Percentiles rank a stretch among this genome's conserved stretches.
Evolutionary conservation across 2,888 invertebrate species (phyloP).

Genomic region (Trilocha varians): DNA sequence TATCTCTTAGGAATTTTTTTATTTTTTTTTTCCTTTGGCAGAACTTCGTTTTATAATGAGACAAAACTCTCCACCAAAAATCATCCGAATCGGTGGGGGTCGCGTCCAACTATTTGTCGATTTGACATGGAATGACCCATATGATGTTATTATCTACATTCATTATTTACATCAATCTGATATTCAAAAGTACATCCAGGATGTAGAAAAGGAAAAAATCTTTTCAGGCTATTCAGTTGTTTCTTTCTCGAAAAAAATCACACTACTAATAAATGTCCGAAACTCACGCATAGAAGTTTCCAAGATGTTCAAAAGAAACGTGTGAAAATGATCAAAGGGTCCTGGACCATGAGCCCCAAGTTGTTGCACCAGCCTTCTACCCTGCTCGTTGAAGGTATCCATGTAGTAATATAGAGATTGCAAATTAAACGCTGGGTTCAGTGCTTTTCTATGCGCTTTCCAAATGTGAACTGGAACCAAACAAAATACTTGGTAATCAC

Average conservation of each 20-base stretch:
- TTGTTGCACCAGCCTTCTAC: too few relatives aligned
- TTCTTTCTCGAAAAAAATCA: background rate
- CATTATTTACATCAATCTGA: background rate
- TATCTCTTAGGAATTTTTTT: too few relatives aligned
- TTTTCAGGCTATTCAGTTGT: background rate
- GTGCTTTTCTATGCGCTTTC: slow-evolving; percentile 24
- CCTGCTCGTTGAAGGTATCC: slow-evolving; percentile 23
- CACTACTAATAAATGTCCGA: background rate
- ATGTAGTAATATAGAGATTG: slow-evolving; percentile 20
- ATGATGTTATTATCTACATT: background rate
- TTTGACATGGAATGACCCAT: too few relatives aligned
- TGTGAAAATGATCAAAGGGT: too few relatives aligned
- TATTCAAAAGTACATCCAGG: background rate
- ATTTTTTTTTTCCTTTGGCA: slow-evolving; percentile 19
- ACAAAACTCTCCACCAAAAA: too few relatives aligned
- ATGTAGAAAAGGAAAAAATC: background rate
- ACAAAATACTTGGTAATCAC: background rate
- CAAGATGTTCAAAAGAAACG: slow-evolving; percentile 16
- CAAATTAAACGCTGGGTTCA: too few relatives aligned
- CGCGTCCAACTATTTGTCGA: too few relatives aligned
- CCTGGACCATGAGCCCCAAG: too few relatives aligned
- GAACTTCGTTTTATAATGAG: too few relatives aligned
- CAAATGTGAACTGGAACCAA: slow-evolving; percentile 23
- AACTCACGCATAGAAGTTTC: slow-evolving; percentile 25
- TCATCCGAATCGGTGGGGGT: too few relatives aligned